Percentiles rank a stretch among this genome's conserved stretches.
phyloP scores from a whole-genome alignment of 2,797 vertebrate genomes.

The Silurus aristotelis region DNA sequence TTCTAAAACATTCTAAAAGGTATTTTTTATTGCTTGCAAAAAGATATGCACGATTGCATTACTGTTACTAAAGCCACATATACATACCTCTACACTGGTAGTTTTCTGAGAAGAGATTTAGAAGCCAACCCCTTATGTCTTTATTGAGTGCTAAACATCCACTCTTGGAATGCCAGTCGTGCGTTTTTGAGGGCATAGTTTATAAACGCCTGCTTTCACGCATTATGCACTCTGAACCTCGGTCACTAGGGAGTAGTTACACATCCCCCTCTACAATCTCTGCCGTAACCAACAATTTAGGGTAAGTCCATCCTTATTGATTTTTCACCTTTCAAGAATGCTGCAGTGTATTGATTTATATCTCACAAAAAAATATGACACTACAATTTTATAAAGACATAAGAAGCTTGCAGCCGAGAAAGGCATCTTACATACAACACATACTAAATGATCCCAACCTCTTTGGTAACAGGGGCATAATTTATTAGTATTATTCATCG shows the following conservation, averaged over 20 bases:
- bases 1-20: not conserved
- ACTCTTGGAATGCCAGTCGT: conserved; percentile 39
- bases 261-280: conserved; percentile 43
- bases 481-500: not conserved
- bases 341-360: conserved; percentile 63
- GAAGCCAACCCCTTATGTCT: conserved; percentile 13
- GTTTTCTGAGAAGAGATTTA: not conserved
- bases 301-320: conserved; percentile 67
- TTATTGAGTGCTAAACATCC: conserved; percentile 32
- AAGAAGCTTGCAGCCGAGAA: conserved; percentile 54
- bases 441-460: conserved; percentile 61
- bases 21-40: not conserved
- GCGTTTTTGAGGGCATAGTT: conserved; percentile 51
- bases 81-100: conserved; percentile 34
- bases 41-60: not conserved
- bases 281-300: conserved; percentile 57
- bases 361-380: conserved; percentile 49
- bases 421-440: conserved; percentile 44
- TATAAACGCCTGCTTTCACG: conserved; percentile 51
- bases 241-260: conserved; percentile 67
- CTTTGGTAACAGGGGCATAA: not conserved
- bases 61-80: not conserved
- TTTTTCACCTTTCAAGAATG: conserved; percentile 54
- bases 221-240: conserved; percentile 52
- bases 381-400: conserved; percentile 59